Evolutionary conservation across 2,888 invertebrate species (phyloP).

Genomic region (Hypsopygia costalis): DNA sequence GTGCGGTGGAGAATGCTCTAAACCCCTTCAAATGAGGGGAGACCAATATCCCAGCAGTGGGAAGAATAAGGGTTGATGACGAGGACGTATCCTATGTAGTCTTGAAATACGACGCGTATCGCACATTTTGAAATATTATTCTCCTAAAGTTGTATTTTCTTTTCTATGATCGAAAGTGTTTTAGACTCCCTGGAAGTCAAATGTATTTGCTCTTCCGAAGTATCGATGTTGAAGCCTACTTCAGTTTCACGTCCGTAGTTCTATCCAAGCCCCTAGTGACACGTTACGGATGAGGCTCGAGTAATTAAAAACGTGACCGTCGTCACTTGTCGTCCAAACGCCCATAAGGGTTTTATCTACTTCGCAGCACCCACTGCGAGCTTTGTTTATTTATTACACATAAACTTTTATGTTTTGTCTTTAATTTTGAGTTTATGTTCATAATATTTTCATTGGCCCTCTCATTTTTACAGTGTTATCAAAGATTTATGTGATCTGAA

Average conservation of each 20-base stretch:
- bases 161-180: too few relatives aligned
- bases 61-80: too few relatives aligned
- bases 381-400: constrained; percentile 65
- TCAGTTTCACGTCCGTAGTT: constrained; percentile 28
- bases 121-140: too few relatives aligned
- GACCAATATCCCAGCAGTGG: too few relatives aligned
- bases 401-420: constrained; percentile 30
- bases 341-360: constrained; percentile 74
- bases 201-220: too few relatives aligned
- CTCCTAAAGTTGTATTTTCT: too few relatives aligned
- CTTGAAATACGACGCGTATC: too few relatives aligned
- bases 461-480: constrained; percentile 49
- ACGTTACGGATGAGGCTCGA: constrained; percentile 64
- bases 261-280: constrained; percentile 40
- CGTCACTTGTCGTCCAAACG: constrained; percentile 67
- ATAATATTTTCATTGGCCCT: constrained; percentile 40
- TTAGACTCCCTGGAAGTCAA: too few relatives aligned
- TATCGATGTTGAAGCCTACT: not conserved
- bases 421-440: constrained; percentile 22
- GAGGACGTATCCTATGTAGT: too few relatives aligned
- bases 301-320: constrained; percentile 80
- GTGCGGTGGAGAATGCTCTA: too few relatives aligned
- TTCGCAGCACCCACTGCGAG: constrained; percentile 50
- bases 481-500: constrained; percentile 49
- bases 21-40: too few relatives aligned